Evolutionary conservation across 2,113 vertebrate genomes (phyloP), one percentile per base, ranked within the genome.

Genomic region (Ophiodon elongatus): DNA sequence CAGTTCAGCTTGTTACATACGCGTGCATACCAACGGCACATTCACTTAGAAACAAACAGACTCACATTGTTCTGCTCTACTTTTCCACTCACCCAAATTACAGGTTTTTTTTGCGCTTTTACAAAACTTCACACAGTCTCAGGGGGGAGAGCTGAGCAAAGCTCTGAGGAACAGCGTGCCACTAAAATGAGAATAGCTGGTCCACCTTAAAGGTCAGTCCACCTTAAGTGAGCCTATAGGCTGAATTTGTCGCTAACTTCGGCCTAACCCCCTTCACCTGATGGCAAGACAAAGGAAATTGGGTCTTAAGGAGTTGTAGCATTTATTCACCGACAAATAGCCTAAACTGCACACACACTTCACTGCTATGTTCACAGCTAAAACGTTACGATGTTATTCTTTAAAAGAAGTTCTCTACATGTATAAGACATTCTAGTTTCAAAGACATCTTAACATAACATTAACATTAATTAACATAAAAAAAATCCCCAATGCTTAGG

Each of bases 1-100:
- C 35, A 68, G 62, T 80, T 78, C 83, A 76, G 56, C 65, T 75
- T 67, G 43, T 66, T 45, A 68, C 72, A 23, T 17, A 81, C 4
- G 0, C 1, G 19, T 60, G 76, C 52, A 63, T 13, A 68, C 17
- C 14, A 3, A 21, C 23, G 19, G 15, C 60, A 47, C 56, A 54
- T 50, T 71, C 33, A 31, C 63, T 43, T 23, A 5, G 50, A 54
- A 54, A 21, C 37, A 80, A 54, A 71, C 57, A 68, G 4, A 71
- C 4, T n/a, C 37, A 68, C 21, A 65, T 23, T 25, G 2, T 75
- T 69, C 59, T 70, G 64, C 56, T 31, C 6, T 73, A 27, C 71
- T 35, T 79, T 79, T 52, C 50, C n/a, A 60, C 50, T 80, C n/a
- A 27, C 21, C 1, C 13, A 31, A 19, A 54, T 9, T 10, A 21